Evolutionary conservation across 2,113 vertebrate genomes (phyloP).

Genomic region (Thermophis baileyi): DNA sequence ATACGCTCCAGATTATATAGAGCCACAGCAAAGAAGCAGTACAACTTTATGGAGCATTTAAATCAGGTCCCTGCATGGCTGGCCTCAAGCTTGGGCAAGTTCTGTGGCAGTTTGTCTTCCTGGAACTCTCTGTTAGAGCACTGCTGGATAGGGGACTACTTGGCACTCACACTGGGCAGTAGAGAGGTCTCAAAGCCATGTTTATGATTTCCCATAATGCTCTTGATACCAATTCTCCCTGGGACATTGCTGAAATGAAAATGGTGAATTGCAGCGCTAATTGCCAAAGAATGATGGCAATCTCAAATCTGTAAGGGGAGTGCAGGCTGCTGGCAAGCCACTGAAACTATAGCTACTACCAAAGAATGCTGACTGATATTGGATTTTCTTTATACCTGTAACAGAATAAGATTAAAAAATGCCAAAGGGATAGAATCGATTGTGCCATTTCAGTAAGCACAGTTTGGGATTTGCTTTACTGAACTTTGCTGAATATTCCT

Average conservation of each 20-base stretch:
- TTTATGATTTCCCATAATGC: not conserved
- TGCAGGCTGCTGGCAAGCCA: not conserved
- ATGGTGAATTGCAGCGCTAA: not conserved
- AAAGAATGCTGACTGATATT: not conserved
- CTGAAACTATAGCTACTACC: not conserved
- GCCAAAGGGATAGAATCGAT: not conserved
- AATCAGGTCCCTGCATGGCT: not conserved
- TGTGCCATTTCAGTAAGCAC: not conserved
- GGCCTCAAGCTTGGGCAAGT: too few species aligned
- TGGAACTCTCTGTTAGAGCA: not conserved
- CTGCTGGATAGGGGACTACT: not conserved
- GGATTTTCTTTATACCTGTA: not conserved
- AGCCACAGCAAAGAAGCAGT: not conserved
- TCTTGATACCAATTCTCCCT: not conserved
- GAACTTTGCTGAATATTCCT: not conserved
- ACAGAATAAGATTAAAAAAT: not conserved
- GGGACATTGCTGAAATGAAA: not conserved
- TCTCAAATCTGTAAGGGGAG: not conserved
- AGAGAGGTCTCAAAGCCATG: not conserved
- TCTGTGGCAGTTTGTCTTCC: not conserved
- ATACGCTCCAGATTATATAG: too few species aligned
- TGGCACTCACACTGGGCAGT: not conserved
- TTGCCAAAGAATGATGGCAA: not conserved
- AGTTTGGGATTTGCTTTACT: not conserved
- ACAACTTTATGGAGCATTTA: not conserved